Conservation (phyloP, 2,797 vertebrate genomes). For the Phylloscopus collybita region DNA sequence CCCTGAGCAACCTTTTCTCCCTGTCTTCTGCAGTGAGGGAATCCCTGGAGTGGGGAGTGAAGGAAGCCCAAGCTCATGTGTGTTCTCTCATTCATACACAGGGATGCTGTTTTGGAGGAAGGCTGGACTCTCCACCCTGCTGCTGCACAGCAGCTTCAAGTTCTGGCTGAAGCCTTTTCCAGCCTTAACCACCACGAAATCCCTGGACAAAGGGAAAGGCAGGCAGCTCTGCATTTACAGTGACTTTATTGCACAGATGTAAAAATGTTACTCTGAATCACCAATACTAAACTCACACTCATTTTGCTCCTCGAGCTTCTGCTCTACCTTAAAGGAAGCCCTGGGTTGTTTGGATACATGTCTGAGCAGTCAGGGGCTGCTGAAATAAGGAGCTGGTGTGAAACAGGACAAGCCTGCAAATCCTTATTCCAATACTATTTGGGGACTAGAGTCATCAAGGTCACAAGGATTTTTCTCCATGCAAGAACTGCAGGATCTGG, state of each 20-base stretch:
- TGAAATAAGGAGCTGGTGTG: background rate
- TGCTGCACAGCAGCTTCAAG: background rate
- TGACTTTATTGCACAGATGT: background rate
- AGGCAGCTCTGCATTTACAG: background rate
- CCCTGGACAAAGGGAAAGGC: background rate
- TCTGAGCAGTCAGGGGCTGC: background rate
- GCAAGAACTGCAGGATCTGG: background rate
- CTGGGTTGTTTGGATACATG: background rate
- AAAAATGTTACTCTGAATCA: background rate
- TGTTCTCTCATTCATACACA: background rate
- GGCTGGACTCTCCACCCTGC: background rate
- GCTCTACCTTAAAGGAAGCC: background rate
- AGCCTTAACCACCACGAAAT: fast-evolving
- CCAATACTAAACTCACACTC: fast-evolving
- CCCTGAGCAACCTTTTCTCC: background rate
- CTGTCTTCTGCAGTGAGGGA: background rate
- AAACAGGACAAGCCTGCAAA: background rate
- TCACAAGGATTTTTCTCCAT: background rate
- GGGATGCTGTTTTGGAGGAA: background rate
- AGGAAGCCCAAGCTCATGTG: background rate
- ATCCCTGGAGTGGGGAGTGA: fast-evolving
- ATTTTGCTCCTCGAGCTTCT: background rate
- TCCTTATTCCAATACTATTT: background rate
- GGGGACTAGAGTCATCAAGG: background rate
- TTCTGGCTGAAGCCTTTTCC: background rate